Evolutionary conservation across 2,888 invertebrate species (phyloP), one percentile per base, ranked within the genome.

Genomic region (Himalopsyche tibetana): DNA sequence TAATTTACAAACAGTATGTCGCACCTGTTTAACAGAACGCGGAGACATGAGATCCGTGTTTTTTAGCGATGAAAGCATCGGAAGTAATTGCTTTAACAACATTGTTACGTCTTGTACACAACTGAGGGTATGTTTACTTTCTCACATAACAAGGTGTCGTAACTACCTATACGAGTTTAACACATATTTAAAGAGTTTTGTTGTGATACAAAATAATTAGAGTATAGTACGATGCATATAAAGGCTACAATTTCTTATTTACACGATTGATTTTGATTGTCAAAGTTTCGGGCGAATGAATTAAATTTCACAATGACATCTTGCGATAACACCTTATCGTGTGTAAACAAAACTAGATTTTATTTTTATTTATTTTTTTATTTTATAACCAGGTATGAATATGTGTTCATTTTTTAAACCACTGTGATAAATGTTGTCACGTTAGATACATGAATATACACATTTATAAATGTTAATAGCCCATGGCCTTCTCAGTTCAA

Each of bases 11-110:
- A 85, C 82, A 85, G 85, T 85, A 51, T 85, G 85, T 82, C 63
- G 85, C 38, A 82, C 82, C 15, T 85, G 85, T 63, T 55, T 85
- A 36, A 69, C 38, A 42, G 69, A 85, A 82, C 69, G n/a, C 42
- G 82, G 82, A 28, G 82, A 91, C 83, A 89, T 92, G 86, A 89
- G 90, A 89, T 91, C 92, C 0, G 89, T 93, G 17, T 93, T 92
- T 89, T 55, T 40, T n/a, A 55, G 8, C 36, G 91, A 91, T 4
- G 84, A 56, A 28, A 55, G 63, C 63, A 81, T 63, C 87, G 92
- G 91, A 45, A 80, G 55, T 51, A 28, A 69, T 9, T 55, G 42
- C 12, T 82, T 86, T 82, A 80, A 82, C 74, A 84, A 45, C 63
- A 84, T 87, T 56, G 82, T 87, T 38, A 45, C 84, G 11, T 86